Evolutionary conservation across 1,140 invertebrate species (phyloP), one percentile per base, ranked within the genome.

Genomic region (Pseudomyrmex flavicornis): DNA sequence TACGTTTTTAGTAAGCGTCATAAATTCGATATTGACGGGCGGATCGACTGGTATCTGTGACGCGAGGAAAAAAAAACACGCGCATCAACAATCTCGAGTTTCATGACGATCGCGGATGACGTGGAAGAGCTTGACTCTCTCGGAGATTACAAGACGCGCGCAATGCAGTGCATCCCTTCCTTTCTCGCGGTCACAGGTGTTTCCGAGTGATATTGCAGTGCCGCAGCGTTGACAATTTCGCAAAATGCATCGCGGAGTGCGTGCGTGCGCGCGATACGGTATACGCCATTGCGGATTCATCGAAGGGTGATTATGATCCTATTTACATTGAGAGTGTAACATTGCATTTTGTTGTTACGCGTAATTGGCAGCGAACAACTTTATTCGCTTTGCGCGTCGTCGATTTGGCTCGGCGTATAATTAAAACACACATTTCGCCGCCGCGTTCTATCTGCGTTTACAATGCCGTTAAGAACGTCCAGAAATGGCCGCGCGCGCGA

Each of bases 1-100:
- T 72, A 80, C 66, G 76, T 5, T 35, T 80, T 61, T 61, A 72
- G 66, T 72, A 48, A 72, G 52, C 15, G 50, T 59, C 66, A 80
- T 80, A 58, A 70, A 80, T 72, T 80, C n/a, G 76, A 68, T 59
- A 58, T 79, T 58, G 66, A 44, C 59, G 5, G 65, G 72, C 76
- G 76, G 54, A 80, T 80, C 54, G 76, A 72, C 44, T 72, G 3
- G 3, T 3, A 70, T 80, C 20, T 26, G 35, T 59, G 54, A 48
- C 10, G 20, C 17, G 13, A 35, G 17, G 58, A 59, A 58, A 48
- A 79, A 79, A 26, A 66, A 54, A 44, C 17, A 44, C 7, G 12
- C 52, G 48, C 54, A 54, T 77, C 63, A 17, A 77, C 66, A 76
- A 76, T 76, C 62, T n/a, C 44, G 44, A 48, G 76, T 8, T 79